phyloP scores from a whole-genome alignment of 2,888 invertebrate species.

The Clitarchus hookeri region DNA sequence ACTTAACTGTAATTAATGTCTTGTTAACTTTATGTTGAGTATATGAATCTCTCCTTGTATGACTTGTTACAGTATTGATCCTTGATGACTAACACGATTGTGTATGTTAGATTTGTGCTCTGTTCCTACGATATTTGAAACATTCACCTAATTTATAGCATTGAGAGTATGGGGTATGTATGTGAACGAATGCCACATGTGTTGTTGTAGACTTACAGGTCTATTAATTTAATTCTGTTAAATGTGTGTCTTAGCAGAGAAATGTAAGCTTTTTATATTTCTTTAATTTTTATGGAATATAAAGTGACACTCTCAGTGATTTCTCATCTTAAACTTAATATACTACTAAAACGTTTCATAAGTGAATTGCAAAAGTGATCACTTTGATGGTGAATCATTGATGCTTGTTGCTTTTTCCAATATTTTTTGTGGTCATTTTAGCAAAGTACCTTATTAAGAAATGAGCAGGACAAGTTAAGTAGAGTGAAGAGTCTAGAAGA shows the following conservation, averaged over 20 bases:
- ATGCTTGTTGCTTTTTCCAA: not conserved
- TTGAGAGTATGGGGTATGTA: conserved; percentile 19
- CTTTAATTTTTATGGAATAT: not conserved
- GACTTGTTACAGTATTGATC: not conserved
- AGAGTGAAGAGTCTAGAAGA: no score
- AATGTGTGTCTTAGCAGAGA: conserved; percentile 16
- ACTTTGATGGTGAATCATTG: not conserved
- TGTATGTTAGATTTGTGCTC: not conserved
- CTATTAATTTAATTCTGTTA: conserved; percentile 30
- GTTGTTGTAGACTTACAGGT: conserved; percentile 30
- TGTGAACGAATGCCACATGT: not conserved
- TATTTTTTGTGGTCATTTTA: conserved; percentile 4
- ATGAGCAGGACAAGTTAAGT: not conserved
- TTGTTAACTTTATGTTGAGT: not conserved
- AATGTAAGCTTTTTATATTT: not conserved
- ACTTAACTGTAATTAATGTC: no score
- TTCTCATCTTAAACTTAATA: not conserved
- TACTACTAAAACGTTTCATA: not conserved
- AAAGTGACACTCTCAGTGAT: not conserved
- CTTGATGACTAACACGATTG: not conserved
- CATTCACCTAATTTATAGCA: conserved; percentile 37
- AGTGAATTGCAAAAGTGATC: not conserved
- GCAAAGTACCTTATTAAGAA: not conserved
- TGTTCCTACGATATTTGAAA: not conserved
- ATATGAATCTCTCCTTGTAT: conserved; percentile 2